Base-by-base conservation (phyloP, 2,797 vertebrate species). In the Falco peregrinus region DNA sequence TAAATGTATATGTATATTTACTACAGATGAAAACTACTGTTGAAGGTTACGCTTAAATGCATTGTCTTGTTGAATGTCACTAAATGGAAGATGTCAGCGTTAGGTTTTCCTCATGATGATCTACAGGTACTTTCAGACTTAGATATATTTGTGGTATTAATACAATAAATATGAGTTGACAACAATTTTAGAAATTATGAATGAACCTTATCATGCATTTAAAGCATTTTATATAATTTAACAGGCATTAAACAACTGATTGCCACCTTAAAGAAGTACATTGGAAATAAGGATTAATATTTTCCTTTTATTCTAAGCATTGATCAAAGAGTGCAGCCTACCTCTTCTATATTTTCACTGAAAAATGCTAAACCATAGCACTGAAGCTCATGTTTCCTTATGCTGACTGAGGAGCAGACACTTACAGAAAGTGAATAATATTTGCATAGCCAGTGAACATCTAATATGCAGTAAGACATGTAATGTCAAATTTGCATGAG, bases 401-500 rank as follows among this genome's bases (percentile, higher is more conserved):
- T 47, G 14, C 35, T 95, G n/a, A 84, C 87, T 94, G 92, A 96
- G 81, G 56, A 91, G 48, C 54, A 95, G 71, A 89, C 25, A 79
- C 96, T 95, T 96, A 94, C 68, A 91, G 91, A 93, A 93, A 77
- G 84, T 87, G 86, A 86, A 50, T 87, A 94, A 41, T 48, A 71
- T 96, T 97, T 98, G 79, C 81, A 93, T 84, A 93, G 75, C 79
- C 91, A 94, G 94, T 87, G 83, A 97, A 59, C 71, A 82, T 47
- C 89, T 94, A 93, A 76, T 91, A 87, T 83, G 80, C 67, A 95
- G 61, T 73, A 96, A 96, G 82, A 96, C 71, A 84, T 57, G 50
- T 75, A 93, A 95, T 83, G 94, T 89, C 91, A 97, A 91, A 96
- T 97, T 96, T 97, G 76, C 88, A 96, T 96, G 93, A 97, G 76